Evolutionary conservation across 2,797 vertebrate genomes (phyloP), one percentile per base, ranked within the genome.

Genomic region (Caiman crocodilus): DNA sequence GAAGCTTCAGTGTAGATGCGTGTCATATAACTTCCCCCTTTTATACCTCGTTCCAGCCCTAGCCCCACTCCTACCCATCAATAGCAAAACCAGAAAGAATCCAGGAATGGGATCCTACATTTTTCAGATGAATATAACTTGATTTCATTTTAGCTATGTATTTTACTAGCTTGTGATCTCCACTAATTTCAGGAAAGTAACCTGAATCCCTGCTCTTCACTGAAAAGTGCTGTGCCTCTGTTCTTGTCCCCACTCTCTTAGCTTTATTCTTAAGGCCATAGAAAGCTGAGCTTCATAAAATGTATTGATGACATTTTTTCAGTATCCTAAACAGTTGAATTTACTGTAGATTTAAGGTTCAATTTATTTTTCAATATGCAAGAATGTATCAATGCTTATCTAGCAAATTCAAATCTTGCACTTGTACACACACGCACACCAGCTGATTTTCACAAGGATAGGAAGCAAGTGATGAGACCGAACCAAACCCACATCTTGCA

Each of bases 1-100:
- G 87, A 94, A 85, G 55, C 78, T 90, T 86, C 82, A 89, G 57
- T 61, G 69, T 91, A 96, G 92, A 92, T 55, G 93, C 56, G 28
- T 6, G 5, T 59, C 74, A 60, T 30, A 82, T 14, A 74, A 20
- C 32, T 30, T 87, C 64, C 78, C 9, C 42, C 42, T 50, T 50
- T 14, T 26, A 50, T 73, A 23, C 69, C 13, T 6, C 35, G 50
- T 50, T 7, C 21, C 35, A 14, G 13, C 69, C 69, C 35, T 50
- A 50, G 42, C 42, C 42, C 42, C 42, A 9, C 42, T 50, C 42
- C 42, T 50, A 50, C 42, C 42, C 42, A 50, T 10, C 21, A 25
- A 25, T 14, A 7, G 25, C 13, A 7, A 73, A 73, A 73, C 50
- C 1, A 50, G 21, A 20, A 87, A 82, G 78, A 42, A 50, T 14